A percentile compares a stretch with the other conserved stretches of the same genome.
Evolutionary conservation across 2,797 vertebrate species (phyloP).

Genomic region (Chelon labrosus): DNA sequence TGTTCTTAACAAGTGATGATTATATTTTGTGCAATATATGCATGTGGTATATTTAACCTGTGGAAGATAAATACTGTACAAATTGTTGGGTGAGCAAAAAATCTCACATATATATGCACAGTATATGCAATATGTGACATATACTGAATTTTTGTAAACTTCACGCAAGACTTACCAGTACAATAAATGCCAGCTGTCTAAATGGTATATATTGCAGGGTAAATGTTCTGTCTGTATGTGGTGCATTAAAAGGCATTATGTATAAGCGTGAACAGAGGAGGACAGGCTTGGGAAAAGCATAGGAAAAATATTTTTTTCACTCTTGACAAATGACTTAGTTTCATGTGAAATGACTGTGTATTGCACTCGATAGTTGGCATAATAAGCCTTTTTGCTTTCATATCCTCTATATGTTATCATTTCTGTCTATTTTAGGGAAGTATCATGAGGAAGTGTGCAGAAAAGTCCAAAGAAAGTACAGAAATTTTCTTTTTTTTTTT

Average conservation of each 20-base stretch:
- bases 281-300: background rate
- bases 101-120: background rate
- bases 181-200: slow-evolving; percentile 8
- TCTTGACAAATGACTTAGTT: background rate
- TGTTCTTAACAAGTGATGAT: slow-evolving; percentile 46
- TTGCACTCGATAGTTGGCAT: background rate
- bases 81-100: slow-evolving; percentile 18
- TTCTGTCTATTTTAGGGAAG: background rate
- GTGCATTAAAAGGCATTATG: background rate
- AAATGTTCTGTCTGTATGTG: slow-evolving; percentile 19
- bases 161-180: background rate
- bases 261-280: background rate
- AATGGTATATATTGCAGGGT: slow-evolving; percentile 8
- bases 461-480: background rate
- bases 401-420: background rate
- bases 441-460: background rate
- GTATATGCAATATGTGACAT: slow-evolving; percentile 11
- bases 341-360: background rate
- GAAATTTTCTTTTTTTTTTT: background rate
- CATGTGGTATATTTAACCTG: slow-evolving; percentile 37
- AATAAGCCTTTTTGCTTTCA: background rate
- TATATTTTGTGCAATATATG: slow-evolving; percentile 27
- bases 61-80: slow-evolving; percentile 31
- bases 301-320: background rate
- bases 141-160: slow-evolving; percentile 6